Percentiles rank a stretch among this genome's conserved stretches.
These are phyloP conservation scores for Ceratitis capitata DNA, from an alignment of 1,140 invertebrate species.

Conservation along the genomic window DNA sequence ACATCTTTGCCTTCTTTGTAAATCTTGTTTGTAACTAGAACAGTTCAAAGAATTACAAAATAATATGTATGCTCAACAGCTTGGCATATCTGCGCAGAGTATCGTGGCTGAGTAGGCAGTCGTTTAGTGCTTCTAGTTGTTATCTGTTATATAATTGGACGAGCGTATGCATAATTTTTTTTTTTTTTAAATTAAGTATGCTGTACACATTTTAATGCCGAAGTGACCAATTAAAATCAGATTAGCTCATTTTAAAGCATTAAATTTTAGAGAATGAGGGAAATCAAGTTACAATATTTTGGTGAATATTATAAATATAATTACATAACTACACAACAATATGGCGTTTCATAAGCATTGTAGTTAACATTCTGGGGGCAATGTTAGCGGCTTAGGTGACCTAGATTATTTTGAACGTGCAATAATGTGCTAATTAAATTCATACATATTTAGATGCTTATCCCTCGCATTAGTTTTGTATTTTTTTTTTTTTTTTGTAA, in stretches of 20 bases:
- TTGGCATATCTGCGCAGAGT: too few species aligned
- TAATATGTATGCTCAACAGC: neutral
- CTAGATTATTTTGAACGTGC: neutral
- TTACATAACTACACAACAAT: neutral
- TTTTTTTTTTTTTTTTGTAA: too few species aligned
- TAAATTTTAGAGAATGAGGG: neutral
- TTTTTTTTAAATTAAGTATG: neutral
- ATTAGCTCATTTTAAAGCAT: too few species aligned
- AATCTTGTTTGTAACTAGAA: neutral
- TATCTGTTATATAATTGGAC: neutral
- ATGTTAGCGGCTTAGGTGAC: neutral
- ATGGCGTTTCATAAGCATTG: neutral
- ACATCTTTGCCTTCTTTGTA: constrained; percentile 6
- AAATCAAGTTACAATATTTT: neutral
- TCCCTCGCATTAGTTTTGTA: too few species aligned
- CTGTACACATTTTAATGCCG: neutral
- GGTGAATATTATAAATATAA: too few species aligned
- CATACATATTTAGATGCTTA: too few species aligned
- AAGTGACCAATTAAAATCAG: neutral
- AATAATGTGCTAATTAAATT: too few species aligned
- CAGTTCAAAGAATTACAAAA: neutral
- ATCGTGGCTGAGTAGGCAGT: neutral
- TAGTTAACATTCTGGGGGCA: neutral
- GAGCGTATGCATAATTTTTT: neutral
- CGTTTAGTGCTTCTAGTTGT: neutral